phyloP scores from a whole-genome alignment of 1,140 invertebrate species.

The Drosophila tani region DNA sequence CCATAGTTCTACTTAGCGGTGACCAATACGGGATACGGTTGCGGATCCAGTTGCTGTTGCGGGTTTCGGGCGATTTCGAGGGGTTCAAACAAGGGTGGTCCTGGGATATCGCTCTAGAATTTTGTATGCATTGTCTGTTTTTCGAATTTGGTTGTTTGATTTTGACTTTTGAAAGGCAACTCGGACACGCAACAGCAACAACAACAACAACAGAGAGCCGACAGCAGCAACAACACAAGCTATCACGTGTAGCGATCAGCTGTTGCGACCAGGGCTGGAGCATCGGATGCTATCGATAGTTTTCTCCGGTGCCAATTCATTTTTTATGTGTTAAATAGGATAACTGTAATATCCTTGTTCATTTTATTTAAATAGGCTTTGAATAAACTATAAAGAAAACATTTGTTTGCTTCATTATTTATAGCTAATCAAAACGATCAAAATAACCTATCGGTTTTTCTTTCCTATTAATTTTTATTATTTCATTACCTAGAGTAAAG shows the following conservation, averaged over 20 bases:
- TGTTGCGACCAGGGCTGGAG: neutral
- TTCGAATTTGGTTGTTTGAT: slow-evolving; percentile 19
- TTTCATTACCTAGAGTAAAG: neutral
- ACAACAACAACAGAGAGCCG: slow-evolving; percentile 34
- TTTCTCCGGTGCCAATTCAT: neutral
- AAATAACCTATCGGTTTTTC: neutral
- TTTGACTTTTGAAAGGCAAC: slow-evolving; percentile 52
- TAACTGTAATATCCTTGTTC: no score
- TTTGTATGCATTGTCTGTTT: slow-evolving; percentile 27
- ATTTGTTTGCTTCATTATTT: neutral
- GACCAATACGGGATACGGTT: neutral
- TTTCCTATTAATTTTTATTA: neutral
- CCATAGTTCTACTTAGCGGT: slow-evolving; percentile 20
- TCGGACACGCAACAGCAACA: slow-evolving; percentile 48
- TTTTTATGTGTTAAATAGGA: no score
- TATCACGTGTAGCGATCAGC: slow-evolving; percentile 66
- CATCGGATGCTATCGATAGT: slow-evolving; percentile 6
- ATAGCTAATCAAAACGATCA: neutral
- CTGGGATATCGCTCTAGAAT: slow-evolving; percentile 6
- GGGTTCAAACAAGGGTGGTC: neutral
- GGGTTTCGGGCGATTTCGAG: neutral
- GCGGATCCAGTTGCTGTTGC: slow-evolving; percentile 8
- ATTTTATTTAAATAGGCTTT: no score
- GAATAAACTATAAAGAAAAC: neutral
- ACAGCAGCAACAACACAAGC: slow-evolving; percentile 28